These are phyloP conservation scores for Drosophila ezoana DNA, from an alignment of 2,888 invertebrate species.

Conservation along the genomic window DNA sequence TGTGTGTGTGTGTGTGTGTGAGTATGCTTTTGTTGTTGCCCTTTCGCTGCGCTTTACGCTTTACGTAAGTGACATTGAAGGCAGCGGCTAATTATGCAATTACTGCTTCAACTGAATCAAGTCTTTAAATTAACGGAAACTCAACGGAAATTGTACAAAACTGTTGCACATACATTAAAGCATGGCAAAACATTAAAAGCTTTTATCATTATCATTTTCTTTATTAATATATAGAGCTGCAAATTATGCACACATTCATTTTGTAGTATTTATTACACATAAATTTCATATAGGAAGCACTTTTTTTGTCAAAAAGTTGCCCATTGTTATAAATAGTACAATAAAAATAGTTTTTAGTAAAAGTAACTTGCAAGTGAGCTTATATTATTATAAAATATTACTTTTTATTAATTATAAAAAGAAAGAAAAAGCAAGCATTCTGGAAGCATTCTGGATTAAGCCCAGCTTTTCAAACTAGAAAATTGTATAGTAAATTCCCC, in stretches of 20 bases:
- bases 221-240: not conserved
- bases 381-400: too few relatives aligned
- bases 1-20: slow-evolving; percentile 10
- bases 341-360: not conserved
- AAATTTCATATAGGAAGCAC: not conserved
- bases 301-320: slow-evolving; percentile 9
- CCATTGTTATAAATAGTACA: not conserved
- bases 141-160: slow-evolving; percentile 23
- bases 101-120: slow-evolving; percentile 40
- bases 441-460: too few relatives aligned
- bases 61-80: slow-evolving; percentile 67
- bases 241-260: slow-evolving; percentile 1
- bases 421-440: too few relatives aligned
- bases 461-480: too few relatives aligned
- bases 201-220: slow-evolving; percentile 11
- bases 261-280: slow-evolving; percentile 3
- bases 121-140: slow-evolving; percentile 27
- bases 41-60: slow-evolving; percentile 60
- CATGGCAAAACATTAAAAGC: slow-evolving; percentile 5
- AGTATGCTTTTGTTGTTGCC: slow-evolving; percentile 41
- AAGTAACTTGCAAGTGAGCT: too few relatives aligned
- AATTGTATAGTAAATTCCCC: too few relatives aligned
- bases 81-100: slow-evolving; percentile 71
- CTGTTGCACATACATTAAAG: slow-evolving; percentile 15
- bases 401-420: not conserved